Evolutionary conservation across 2,113 vertebrate species (phyloP).

Genomic region (Etheostoma cragini): DNA sequence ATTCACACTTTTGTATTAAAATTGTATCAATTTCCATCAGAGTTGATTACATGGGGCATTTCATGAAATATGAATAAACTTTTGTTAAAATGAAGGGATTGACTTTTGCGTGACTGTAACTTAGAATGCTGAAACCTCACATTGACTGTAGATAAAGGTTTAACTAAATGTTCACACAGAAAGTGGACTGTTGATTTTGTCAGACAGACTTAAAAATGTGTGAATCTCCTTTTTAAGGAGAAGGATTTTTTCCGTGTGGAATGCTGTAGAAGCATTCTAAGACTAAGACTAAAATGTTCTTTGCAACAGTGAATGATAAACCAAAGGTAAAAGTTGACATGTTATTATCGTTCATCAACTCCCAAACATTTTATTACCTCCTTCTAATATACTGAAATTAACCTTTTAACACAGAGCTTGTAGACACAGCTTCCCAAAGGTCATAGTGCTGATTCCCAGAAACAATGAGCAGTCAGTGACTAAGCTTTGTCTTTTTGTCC

Average conservation of each 20-base stretch:
- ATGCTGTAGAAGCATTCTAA: too few relatives aligned
- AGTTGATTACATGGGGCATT: not conserved
- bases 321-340: not conserved
- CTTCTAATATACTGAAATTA: constrained; percentile 27
- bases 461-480: constrained; percentile 29
- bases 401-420: constrained; percentile 46
- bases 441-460: constrained; percentile 41
- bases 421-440: constrained; percentile 41
- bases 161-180: not conserved
- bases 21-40: not conserved
- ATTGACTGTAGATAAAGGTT: not conserved
- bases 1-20: too few relatives aligned
- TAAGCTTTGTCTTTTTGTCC: constrained; percentile 17
- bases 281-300: not conserved
- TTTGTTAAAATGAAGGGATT: not conserved
- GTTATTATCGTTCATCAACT: constrained; percentile 6
- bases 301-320: not conserved
- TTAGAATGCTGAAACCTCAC: not conserved
- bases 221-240: not conserved
- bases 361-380: not conserved
- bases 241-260: too few relatives aligned
- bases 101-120: not conserved
- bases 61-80: not conserved
- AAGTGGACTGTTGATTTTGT: not conserved
- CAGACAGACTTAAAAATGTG: not conserved